Evolutionary conservation across 2,797 vertebrate species (phyloP).

Genomic region (Ceryle rudis): DNA sequence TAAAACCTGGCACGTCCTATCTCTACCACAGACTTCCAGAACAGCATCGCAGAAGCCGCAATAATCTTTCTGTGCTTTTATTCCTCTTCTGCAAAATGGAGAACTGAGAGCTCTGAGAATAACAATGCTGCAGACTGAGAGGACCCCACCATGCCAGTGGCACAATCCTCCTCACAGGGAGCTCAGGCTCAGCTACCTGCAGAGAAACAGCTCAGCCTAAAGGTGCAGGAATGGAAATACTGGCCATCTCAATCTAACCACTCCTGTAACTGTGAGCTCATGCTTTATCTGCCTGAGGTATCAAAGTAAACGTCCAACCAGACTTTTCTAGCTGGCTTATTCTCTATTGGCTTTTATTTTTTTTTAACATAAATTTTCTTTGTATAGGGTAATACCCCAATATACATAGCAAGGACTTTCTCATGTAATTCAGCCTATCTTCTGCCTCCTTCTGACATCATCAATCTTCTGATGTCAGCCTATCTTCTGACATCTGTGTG

Average conservation of each 20-base stretch:
- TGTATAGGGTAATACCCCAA: not conserved
- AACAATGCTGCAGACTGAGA: fast-evolving
- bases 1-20: not conserved
- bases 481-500: not conserved
- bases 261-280: not conserved
- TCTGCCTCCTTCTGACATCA: not conserved
- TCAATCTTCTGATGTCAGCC: not conserved
- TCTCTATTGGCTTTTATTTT: not conserved
- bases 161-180: not conserved
- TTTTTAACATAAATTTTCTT: not conserved
- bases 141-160: fast-evolving
- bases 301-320: not conserved
- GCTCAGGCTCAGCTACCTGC: fast-evolving
- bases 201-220: not conserved
- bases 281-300: not conserved
- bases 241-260: not conserved
- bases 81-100: not conserved
- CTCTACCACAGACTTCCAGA: not conserved
- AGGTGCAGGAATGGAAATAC: not conserved
- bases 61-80: not conserved
- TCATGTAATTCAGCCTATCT: not conserved
- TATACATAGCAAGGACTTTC: not conserved
- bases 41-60: not conserved
- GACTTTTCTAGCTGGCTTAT: not conserved
- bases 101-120: not conserved